phyloP scores from a whole-genome alignment of 2,797 vertebrate species.

The Mastacembelus armatus region DNA sequence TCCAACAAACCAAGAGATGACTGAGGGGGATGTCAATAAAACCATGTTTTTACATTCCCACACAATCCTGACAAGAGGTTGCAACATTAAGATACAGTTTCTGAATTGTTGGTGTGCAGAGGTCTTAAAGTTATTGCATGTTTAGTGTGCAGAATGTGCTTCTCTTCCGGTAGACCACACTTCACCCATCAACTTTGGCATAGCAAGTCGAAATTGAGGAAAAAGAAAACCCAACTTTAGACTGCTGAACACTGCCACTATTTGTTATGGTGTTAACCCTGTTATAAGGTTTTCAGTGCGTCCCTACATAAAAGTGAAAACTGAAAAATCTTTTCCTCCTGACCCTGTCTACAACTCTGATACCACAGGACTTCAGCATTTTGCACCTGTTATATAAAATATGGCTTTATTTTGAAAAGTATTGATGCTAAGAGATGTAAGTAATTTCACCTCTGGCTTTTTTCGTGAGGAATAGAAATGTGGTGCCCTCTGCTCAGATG shows the following conservation, averaged over 20 bases:
- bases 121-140: not conserved
- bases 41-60: too few relatives aligned
- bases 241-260: not conserved
- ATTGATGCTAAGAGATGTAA: conserved; percentile 21
- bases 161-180: not conserved
- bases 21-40: not conserved
- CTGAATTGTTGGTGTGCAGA: not conserved
- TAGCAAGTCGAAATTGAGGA: conserved; percentile 8
- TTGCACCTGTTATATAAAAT: conserved; percentile 21
- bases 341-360: not conserved
- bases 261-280: conserved; percentile 6
- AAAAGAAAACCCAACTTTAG: conserved; percentile 18
- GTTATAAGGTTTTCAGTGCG: not conserved
- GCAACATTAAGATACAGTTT: not conserved
- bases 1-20: not conserved
- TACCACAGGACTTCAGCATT: conserved; percentile 6
- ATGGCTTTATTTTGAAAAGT: conserved; percentile 25
- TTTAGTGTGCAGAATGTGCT: not conserved
- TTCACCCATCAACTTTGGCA: conserved; percentile 6
- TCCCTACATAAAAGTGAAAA: conserved; percentile 29
- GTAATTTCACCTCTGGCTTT: conserved; percentile 21
- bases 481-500: conserved; percentile 10
- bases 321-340: conserved; percentile 15
- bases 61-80: not conserved
- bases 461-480: conserved; percentile 18